A percentile compares a stretch with the other conserved stretches of the same genome.
phyloP scores from a whole-genome alignment of 53 echinoderm and acorn worm genomes.

The Arbacia lixula region DNA sequence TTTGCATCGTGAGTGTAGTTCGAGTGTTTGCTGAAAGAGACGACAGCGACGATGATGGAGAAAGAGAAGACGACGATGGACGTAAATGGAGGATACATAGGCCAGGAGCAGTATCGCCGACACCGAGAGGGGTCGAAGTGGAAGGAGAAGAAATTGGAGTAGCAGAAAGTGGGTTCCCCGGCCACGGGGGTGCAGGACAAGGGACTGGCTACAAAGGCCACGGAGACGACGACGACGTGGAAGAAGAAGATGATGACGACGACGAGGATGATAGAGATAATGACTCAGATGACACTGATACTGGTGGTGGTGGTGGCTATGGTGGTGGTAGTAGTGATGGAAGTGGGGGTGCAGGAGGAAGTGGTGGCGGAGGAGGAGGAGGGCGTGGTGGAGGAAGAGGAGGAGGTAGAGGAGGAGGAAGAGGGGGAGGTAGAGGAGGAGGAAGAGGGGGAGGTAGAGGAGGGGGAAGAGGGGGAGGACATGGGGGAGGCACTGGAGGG shows the following conservation, averaged over 20 bases:
- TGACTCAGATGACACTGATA: not conserved
- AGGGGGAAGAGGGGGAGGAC: slow-evolving; percentile 6
- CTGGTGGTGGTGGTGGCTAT: not conserved
- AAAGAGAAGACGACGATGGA: no score
- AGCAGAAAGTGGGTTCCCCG: no score
- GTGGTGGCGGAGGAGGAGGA: slow-evolving; percentile 1
- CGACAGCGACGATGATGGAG: no score
- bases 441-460: not conserved
- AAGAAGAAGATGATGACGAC: not conserved
- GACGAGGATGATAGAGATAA: not conserved
- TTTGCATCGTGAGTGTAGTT: no score
- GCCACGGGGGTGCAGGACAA: no score
- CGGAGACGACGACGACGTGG: not conserved
- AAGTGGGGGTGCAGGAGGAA: not conserved
- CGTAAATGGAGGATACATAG: no score
- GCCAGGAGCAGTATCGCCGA: no score
- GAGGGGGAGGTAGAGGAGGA: not conserved
- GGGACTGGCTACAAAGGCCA: no score
- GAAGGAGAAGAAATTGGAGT: no score
- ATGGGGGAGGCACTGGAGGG: slow-evolving; percentile 1
- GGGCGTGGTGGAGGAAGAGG: not conserved
- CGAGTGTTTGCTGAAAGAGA: no score
- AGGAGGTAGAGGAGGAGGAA: slow-evolving; percentile 12
- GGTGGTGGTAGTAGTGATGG: not conserved
- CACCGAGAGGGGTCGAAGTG: no score